Conservation (phyloP, 2,888 invertebrate species). For the Eudemis profundana region DNA sequence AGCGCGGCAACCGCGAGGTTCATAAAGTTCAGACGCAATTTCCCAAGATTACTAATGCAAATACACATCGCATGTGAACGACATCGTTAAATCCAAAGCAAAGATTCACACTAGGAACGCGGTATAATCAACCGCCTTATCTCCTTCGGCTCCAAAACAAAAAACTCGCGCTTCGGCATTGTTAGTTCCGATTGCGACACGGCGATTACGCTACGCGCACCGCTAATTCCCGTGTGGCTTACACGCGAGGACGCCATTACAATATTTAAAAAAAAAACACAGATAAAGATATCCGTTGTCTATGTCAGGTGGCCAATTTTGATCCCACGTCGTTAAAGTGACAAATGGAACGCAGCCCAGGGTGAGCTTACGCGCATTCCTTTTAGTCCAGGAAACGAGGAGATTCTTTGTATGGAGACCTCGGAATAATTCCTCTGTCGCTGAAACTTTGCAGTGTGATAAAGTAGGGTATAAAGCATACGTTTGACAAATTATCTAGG, state of each 20-base stretch:
- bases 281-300: conserved; percentile 42
- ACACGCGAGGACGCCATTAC: conserved; percentile 74
- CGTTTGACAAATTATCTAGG: no score
- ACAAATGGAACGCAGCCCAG: conserved; percentile 68
- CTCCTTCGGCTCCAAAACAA: conserved; percentile 62
- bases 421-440: no score
- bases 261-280: conserved; percentile 42
- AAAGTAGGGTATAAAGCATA: no score
- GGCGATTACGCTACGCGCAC: conserved; percentile 66
- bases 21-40: conserved; percentile 40
- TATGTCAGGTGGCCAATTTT: conserved; percentile 63
- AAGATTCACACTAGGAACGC: conserved; percentile 64
- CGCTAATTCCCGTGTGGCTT: conserved; percentile 68
- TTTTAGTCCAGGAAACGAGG: no score
- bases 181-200: conserved; percentile 71
- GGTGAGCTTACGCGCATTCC: conserved; percentile 58
- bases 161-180: conserved; percentile 64
- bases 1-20: neutral
- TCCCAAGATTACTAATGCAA: conserved; percentile 43
- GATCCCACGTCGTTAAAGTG: conserved; percentile 78
- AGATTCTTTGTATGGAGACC: no score
- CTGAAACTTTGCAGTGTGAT: no score
- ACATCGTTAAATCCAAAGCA: conserved; percentile 51
- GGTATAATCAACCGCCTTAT: conserved; percentile 68
- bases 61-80: conserved; percentile 43